Base-by-base conservation (phyloP, 2,113 vertebrate genomes). In the Lota lota region DNA sequence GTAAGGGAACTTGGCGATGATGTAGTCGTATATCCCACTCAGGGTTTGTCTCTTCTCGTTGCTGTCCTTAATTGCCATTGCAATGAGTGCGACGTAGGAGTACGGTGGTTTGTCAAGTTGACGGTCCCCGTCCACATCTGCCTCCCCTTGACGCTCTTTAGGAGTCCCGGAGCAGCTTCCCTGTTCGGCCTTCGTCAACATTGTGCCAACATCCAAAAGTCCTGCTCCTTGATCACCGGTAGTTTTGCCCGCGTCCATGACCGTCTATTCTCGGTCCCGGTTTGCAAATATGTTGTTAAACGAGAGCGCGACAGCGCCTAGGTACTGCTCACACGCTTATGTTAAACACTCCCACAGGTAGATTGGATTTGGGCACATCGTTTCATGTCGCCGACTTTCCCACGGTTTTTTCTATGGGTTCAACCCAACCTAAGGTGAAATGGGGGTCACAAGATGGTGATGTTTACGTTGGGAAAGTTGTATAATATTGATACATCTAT, bases 1-100 rank as follows among this genome's bases (percentile, higher is more conserved):
- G 73, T 90, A 95, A 0, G 94, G 93, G 67, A 94, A 96, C 64
- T 83, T 93, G 7, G 76, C 82, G 1, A 85, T 53, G 60, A 95
- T 94, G 77, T 83, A 93, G 2, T 88, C 70, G 73, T 95, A 96
- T 59, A 95, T 95, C 1, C 86, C 92, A 16, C 87, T 79, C n/a
- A 96, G 84, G 0, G 94, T 90, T 14, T 92, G 77, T 4, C 88
- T 92, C 77, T 80, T 87, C n/a, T 80, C 86, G 0, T 68, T 76
- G 80, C 92, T 93, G 51, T 91, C 87, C 7, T 85, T 83, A 18
- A 95, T 93, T 60, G 94, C 95, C 94, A 94, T 93, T 50, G 93
- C 88, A 59, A 96, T 95, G 50, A 95, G 88, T 18, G 94, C 94
- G 58, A 91, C 92, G 72, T 93, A 95, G 0, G 94, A 93, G 28